These are phyloP conservation scores for Sebastes schlegelii DNA, from an alignment of 2,113 vertebrate species.

Conservation along the genomic window DNA sequence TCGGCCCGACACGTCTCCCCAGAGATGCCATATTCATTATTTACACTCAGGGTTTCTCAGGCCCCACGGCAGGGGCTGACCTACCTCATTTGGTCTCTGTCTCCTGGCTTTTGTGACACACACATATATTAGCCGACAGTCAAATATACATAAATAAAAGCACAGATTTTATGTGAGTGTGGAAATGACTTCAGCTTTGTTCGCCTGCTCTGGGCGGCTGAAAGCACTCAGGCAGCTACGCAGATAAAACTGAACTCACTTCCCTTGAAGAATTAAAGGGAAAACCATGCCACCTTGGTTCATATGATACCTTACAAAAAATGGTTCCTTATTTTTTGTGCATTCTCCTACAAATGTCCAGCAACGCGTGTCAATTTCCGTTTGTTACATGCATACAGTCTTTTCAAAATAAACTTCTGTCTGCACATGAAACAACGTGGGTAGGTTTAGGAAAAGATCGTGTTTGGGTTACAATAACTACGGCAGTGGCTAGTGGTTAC, in stretches of 20 bases:
- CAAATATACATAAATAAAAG: conserved; percentile 16
- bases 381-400: too few species aligned
- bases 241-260: conserved; percentile 9
- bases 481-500: too few species aligned
- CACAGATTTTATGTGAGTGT: conserved; percentile 6
- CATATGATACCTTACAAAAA: too few species aligned
- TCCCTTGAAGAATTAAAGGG: conserved; percentile 17
- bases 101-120: conserved; percentile 26
- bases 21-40: conserved; percentile 75
- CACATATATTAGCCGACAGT: conserved; percentile 7
- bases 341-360: too few species aligned
- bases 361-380: too few species aligned
- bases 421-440: too few species aligned
- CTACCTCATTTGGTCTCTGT: conserved; percentile 43
- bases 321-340: too few species aligned
- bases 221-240: neutral
- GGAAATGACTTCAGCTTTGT: conserved; percentile 13
- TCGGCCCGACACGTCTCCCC: conserved; percentile 40
- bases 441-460: too few species aligned
- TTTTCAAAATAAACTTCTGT: too few species aligned
- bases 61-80: conserved; percentile 40
- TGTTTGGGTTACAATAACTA: too few species aligned
- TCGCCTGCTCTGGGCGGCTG: neutral
- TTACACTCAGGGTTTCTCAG: conserved; percentile 64
- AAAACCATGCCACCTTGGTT: neutral